Conservation (phyloP, 2,113 vertebrate species). For the Plecotus auritus region DNA sequence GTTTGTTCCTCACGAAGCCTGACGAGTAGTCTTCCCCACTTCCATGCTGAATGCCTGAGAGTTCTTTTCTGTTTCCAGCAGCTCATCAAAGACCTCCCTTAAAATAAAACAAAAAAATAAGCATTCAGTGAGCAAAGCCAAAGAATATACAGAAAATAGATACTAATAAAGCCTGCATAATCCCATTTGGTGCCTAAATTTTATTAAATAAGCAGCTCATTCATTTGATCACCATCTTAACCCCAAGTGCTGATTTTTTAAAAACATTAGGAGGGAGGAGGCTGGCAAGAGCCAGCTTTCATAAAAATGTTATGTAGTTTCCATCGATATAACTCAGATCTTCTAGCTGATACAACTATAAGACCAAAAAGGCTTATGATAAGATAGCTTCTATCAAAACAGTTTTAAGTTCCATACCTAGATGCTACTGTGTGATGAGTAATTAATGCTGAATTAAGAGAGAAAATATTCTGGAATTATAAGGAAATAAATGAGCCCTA, state of each 20-base stretch:
- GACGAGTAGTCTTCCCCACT: conserved; percentile 76
- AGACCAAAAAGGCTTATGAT: background rate
- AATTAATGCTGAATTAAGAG: background rate
- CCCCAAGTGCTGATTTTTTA: background rate
- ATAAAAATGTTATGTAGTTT: background rate
- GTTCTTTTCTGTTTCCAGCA: conserved; percentile 91
- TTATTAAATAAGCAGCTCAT: background rate
- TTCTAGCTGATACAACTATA: background rate
- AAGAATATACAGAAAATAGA: background rate
- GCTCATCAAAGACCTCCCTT: conserved; percentile 96
- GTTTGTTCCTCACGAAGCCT: conserved; percentile 76
- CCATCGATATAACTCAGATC: background rate
- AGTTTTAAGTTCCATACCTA: background rate
- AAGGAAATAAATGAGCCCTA: background rate
- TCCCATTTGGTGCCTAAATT: background rate
- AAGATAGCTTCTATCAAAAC: background rate
- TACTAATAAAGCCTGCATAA: background rate
- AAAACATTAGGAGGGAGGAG: background rate
- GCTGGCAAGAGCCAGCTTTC: background rate
- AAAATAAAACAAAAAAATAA: conserved; percentile 41
- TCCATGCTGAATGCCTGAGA: conserved; percentile 78
- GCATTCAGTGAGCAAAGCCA: background rate
- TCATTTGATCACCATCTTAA: background rate
- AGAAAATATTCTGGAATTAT: background rate
- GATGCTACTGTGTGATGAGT: background rate